Percentiles rank a stretch among this genome's conserved stretches.
Evolutionary conservation across 2,113 vertebrate species (phyloP).

Genomic region (Vidua chalybeata): DNA sequence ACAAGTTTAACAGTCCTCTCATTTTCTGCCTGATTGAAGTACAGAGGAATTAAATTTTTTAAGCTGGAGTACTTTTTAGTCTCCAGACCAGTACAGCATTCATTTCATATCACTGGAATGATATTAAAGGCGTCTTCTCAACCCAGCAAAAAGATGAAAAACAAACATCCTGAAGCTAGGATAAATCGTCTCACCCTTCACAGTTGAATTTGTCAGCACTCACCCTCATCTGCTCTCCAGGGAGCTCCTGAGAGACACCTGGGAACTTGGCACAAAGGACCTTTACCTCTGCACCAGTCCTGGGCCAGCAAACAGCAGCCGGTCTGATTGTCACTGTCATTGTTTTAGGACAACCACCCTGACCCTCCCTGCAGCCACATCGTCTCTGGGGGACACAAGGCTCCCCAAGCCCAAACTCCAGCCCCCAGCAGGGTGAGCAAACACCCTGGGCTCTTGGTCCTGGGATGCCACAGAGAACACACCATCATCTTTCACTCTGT

Average conservation of each 20-base stretch:
- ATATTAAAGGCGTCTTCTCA: neutral
- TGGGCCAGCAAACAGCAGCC: neutral
- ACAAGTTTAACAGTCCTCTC: slow-evolving; percentile 19
- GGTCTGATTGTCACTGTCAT: accelerated
- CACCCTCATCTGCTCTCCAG: accelerated
- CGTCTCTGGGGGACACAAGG: neutral
- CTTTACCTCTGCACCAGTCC: neutral
- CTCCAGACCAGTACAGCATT: neutral
- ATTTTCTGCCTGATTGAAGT: slow-evolving; percentile 26
- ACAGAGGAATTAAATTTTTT: neutral
- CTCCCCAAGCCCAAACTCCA: neutral
- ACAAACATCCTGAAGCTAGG: neutral
- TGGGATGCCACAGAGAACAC: neutral
- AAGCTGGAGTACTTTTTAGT: slow-evolving; percentile 1
- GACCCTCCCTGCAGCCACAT: neutral
- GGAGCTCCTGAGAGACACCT: neutral
- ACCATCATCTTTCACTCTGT: neutral
- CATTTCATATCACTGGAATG: neutral
- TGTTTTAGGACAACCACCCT: neutral
- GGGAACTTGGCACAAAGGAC: neutral
- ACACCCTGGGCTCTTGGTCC: neutral
- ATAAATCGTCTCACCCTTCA: neutral
- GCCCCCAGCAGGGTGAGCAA: accelerated
- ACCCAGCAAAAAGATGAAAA: neutral
- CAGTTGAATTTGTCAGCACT: accelerated